These are phyloP conservation scores for Acronicta aceris DNA, from an alignment of 2,888 invertebrate genomes.

Conservation along the genomic window DNA sequence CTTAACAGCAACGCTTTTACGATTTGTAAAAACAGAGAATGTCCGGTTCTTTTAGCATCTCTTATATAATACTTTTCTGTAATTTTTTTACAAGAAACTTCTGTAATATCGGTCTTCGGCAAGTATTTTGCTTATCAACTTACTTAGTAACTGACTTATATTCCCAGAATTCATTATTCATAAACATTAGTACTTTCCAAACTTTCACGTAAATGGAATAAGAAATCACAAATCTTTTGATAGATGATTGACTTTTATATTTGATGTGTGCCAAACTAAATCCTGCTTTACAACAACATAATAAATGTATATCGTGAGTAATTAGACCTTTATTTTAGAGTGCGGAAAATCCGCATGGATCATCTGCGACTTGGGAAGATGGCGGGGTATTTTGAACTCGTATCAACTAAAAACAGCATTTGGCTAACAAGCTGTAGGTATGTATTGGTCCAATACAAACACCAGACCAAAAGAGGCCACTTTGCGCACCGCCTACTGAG, in stretches of 20 bases:
- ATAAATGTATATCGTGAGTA: conserved; percentile 30
- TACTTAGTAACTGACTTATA: neutral
- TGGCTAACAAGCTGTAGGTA: too few species aligned
- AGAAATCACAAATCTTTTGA: conserved; percentile 25
- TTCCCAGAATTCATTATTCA: conserved; percentile 4
- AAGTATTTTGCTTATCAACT: conserved; percentile 41
- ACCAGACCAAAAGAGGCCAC: too few species aligned
- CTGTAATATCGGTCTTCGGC: conserved; percentile 90
- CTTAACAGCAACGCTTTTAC: conserved; percentile 89
- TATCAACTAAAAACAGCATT: too few species aligned
- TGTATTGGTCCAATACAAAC: too few species aligned
- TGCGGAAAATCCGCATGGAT: conserved; percentile 74
- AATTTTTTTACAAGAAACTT: too few species aligned
- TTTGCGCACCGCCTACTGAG: too few species aligned
- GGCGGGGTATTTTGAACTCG: too few species aligned
- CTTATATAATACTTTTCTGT: conserved; percentile 91
- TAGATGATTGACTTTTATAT: conserved; percentile 23
- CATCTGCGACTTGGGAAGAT: too few species aligned
- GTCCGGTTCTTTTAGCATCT: conserved; percentile 90
- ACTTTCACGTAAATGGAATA: conserved; percentile 13
- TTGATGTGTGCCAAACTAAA: conserved; percentile 17
- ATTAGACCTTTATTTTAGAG: conserved; percentile 77
- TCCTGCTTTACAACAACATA: conserved; percentile 26
- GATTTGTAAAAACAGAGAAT: conserved; percentile 93
- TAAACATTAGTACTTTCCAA: conserved; percentile 2